Percentiles rank a stretch among this genome's conserved stretches.
These are phyloP conservation scores for Osmerus mordax DNA, from an alignment of 2,113 vertebrate species.

Conservation along the genomic window DNA sequence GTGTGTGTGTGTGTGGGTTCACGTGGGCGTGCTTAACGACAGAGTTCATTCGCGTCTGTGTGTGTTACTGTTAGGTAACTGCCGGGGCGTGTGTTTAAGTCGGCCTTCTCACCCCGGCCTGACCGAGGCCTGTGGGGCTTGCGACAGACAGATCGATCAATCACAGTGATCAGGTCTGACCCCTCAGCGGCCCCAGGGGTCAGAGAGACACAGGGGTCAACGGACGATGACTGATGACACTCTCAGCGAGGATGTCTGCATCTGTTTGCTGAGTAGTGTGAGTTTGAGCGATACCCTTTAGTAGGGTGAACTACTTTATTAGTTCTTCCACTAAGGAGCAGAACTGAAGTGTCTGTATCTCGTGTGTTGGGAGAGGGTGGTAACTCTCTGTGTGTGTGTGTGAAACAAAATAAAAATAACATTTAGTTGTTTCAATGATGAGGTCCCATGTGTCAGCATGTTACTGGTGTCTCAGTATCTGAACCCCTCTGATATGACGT, in stretches of 20 bases:
- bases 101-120: slow-evolving; percentile 27
- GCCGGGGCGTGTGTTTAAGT: background rate
- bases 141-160: slow-evolving; percentile 9
- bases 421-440: too few relatives aligned
- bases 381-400: background rate
- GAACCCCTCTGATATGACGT: too few relatives aligned
- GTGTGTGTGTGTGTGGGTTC: slow-evolving; percentile 4
- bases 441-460: too few relatives aligned
- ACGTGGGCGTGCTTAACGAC: background rate
- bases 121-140: slow-evolving; percentile 4
- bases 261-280: background rate
- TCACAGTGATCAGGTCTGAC: slow-evolving; percentile 1
- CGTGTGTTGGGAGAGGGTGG: background rate
- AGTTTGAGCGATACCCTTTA: too few relatives aligned
- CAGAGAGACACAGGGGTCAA: slow-evolving; percentile 23
- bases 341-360: too few relatives aligned
- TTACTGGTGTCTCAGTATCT: too few relatives aligned
- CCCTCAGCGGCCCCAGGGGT: background rate
- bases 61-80: background rate
- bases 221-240: slow-evolving; percentile 27
- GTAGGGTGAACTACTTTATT: too few relatives aligned
- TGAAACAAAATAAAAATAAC: background rate
- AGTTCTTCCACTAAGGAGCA: too few relatives aligned
- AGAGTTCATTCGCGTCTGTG: background rate
- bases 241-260: background rate